A percentile compares a stretch with the other conserved stretches of the same genome.
phyloP scores from a whole-genome alignment of 2,888 invertebrate species.

The Cheiracanthium punctorium region DNA sequence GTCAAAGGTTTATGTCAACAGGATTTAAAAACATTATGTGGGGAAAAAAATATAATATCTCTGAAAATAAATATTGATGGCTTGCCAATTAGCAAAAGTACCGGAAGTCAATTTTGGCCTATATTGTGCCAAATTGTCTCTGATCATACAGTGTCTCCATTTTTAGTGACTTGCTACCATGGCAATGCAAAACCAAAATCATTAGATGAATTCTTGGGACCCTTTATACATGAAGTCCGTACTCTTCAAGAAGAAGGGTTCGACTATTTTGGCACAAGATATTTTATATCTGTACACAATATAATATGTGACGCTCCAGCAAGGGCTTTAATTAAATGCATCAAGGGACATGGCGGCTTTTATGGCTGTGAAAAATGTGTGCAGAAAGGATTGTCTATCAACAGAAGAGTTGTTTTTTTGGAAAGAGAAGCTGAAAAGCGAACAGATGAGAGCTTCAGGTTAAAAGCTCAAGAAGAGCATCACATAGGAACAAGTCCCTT shows the following conservation, averaged over 20 bases:
- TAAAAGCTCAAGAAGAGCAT: neutral
- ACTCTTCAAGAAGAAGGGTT: neutral
- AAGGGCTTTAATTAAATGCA: slow-evolving; percentile 25
- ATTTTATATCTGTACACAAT: neutral
- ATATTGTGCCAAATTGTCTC: slow-evolving; percentile 7
- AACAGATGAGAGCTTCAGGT: slow-evolving; percentile 11
- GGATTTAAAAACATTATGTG: no score
- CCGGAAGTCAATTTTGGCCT: slow-evolving; percentile 8
- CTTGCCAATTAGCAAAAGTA: slow-evolving; percentile 1
- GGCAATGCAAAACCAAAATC: slow-evolving; percentile 9
- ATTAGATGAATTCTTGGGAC: neutral
- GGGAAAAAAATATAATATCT: neutral
- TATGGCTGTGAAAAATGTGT: slow-evolving; percentile 25
- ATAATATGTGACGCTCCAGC: slow-evolving; percentile 26
- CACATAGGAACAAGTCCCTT: neutral
- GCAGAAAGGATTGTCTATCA: neutral
- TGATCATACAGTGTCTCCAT: neutral
- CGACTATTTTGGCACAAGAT: neutral
- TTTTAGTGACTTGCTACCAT: slow-evolving; percentile 8
- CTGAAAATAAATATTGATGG: slow-evolving; percentile 18
- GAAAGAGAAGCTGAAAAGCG: neutral
- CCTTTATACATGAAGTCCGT: neutral
- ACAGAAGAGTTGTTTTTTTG: neutral
- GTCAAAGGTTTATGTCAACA: no score
- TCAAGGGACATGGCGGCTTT: slow-evolving; percentile 6